These are phyloP conservation scores for Cyrtonyx montezumae DNA, from an alignment of 2,113 vertebrate genomes.

Conservation along the genomic window DNA sequence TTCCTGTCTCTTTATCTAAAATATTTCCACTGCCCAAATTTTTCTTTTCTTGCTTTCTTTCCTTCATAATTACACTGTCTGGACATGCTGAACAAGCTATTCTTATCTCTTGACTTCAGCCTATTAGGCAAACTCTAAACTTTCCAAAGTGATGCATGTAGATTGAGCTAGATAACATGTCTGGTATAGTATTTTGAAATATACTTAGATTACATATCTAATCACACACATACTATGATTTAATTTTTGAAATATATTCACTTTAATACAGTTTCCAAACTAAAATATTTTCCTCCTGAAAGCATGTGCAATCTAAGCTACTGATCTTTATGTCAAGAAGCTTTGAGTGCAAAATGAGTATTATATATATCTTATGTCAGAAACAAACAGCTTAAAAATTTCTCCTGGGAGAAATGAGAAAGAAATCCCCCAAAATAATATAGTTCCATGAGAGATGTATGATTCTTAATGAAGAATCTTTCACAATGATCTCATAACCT, in stretches of 20 bases:
- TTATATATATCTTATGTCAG: background rate
- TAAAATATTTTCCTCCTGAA: background rate
- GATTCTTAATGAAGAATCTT: background rate
- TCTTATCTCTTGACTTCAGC: slow-evolving; percentile 68
- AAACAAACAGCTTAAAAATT: background rate
- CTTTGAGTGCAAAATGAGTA: background rate
- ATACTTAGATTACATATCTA: slow-evolving; percentile 53
- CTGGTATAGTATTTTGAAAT: slow-evolving; percentile 31
- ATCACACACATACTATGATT: background rate
- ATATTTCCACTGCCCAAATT: slow-evolving; percentile 16
- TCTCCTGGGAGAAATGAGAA: background rate
- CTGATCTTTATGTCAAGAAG: background rate
- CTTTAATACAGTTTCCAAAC: background rate
- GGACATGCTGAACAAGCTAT: slow-evolving; percentile 74
- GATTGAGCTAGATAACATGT: slow-evolving; percentile 47
- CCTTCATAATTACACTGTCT: slow-evolving; percentile 31
- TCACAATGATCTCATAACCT: background rate
- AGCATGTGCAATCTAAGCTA: background rate
- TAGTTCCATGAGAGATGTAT: background rate
- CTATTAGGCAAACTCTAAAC: slow-evolving; percentile 69
- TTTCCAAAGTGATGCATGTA: slow-evolving; percentile 33
- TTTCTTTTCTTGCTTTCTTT: slow-evolving; percentile 51
- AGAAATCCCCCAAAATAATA: background rate
- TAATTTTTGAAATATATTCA: slow-evolving; percentile 10
- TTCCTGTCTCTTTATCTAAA: slow-evolving; percentile 46